Conservation (phyloP, 2,797 vertebrate genomes). For the Spondyliosoma cantharus region DNA sequence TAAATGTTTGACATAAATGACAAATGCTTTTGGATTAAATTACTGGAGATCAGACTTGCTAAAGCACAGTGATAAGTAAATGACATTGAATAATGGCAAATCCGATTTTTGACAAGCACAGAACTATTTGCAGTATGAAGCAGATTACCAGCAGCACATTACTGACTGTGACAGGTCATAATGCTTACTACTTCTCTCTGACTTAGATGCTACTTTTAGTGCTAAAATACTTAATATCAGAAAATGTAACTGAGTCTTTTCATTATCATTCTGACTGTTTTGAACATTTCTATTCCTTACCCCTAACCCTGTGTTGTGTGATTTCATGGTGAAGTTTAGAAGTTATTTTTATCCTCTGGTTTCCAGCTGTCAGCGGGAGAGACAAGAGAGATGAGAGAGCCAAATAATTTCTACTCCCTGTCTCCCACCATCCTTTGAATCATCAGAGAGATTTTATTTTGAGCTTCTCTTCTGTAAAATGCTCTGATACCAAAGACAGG, state of each 20-base stretch:
- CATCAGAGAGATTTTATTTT: constrained; percentile 64
- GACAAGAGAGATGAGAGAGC: constrained; percentile 26
- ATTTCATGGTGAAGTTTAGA: constrained; percentile 16
- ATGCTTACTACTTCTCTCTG: too few relatives aligned
- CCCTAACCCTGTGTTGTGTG: not conserved
- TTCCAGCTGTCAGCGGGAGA: constrained; percentile 35
- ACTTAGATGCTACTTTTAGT: not conserved
- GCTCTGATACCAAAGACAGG: constrained; percentile 24
- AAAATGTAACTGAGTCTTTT: not conserved
- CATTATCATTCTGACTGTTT: constrained; percentile 5
- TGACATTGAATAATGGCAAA: too few relatives aligned
- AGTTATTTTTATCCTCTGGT: constrained; percentile 55
- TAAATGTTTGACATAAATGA: too few relatives aligned
- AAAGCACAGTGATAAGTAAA: too few relatives aligned
- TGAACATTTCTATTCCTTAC: constrained; percentile 12
- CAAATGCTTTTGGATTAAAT: too few relatives aligned
- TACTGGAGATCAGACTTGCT: too few relatives aligned
- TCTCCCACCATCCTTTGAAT: constrained; percentile 24
- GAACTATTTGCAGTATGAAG: too few relatives aligned
- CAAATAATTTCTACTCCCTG: constrained; percentile 14
- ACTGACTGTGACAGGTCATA: too few relatives aligned
- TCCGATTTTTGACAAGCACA: too few relatives aligned
- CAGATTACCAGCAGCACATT: too few relatives aligned
- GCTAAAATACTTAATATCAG: not conserved
- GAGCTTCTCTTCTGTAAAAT: constrained; percentile 44